phyloP scores from a whole-genome alignment of 2,888 invertebrate genomes.

The Gerris lacustris region DNA sequence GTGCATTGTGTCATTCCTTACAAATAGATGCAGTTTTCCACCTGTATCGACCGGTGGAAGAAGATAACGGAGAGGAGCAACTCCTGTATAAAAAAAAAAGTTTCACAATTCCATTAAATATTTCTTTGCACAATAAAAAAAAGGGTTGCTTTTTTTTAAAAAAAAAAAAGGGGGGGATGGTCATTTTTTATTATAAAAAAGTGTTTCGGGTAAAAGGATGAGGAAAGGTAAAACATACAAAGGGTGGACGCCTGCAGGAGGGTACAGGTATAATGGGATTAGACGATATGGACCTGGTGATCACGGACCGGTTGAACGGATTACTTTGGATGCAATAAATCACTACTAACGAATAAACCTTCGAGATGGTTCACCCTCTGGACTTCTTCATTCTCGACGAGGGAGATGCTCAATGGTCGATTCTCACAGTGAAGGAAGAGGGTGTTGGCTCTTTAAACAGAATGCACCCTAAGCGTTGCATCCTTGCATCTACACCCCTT shows the following conservation, averaged over 20 bases:
- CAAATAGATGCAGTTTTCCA: conserved; percentile 3
- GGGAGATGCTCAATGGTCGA: neutral
- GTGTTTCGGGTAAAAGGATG: neutral
- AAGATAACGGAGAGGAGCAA: neutral
- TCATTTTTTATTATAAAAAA: neutral
- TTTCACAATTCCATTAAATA: conserved; percentile 3
- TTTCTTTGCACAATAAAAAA: conserved; percentile 1
- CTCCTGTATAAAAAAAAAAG: neutral
- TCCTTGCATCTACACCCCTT: neutral
- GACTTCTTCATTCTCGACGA: too few relatives aligned
- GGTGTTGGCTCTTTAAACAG: too few relatives aligned
- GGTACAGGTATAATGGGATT: conserved; percentile 3
- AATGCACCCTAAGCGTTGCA: neutral
- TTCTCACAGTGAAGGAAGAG: too few relatives aligned
- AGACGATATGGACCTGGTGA: neutral
- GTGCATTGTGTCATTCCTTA: conserved; percentile 1
- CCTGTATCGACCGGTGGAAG: neutral
- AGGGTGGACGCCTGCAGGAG: neutral
- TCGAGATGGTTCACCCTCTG: too few relatives aligned
- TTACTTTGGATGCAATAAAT: neutral
- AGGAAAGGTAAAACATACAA: neutral
- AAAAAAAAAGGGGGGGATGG: neutral
- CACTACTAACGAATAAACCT: neutral
- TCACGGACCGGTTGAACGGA: neutral
- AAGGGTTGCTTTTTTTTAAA: neutral